phyloP scores from a whole-genome alignment of 92 coral and sea anemone species.

The Epizoanthus fatuus region DNA sequence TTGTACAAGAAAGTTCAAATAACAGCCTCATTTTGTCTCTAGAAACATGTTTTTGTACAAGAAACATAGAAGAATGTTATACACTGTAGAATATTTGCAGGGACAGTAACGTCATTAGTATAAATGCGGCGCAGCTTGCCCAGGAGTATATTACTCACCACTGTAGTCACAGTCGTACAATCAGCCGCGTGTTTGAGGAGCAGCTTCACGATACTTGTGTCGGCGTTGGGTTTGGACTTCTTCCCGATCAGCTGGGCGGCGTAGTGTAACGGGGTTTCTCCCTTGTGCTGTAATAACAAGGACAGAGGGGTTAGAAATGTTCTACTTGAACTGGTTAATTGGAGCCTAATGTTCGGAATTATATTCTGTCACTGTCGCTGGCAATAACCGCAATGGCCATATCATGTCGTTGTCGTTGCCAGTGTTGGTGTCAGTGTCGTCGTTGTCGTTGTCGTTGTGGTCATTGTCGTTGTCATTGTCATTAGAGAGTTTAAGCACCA shows the following conservation, averaged over 20 bases:
- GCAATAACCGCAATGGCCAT: neutral
- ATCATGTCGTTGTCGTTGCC: too few species aligned
- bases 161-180: slow-evolving; percentile 84
- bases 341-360: neutral
- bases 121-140: too few species aligned
- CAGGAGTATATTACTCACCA: slow-evolving; percentile 53
- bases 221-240: slow-evolving; percentile 69
- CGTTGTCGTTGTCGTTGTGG: too few species aligned
- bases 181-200: slow-evolving; percentile 89
- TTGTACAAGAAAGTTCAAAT: too few species aligned
- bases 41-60: too few species aligned
- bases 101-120: too few species aligned
- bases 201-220: slow-evolving; percentile 76
- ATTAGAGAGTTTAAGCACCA: too few species aligned
- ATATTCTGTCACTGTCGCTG: slow-evolving; percentile 20
- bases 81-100: too few species aligned
- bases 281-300: slow-evolving; percentile 74
- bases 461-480: too few species aligned
- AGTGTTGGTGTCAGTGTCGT: too few species aligned
- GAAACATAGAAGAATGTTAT: too few species aligned
- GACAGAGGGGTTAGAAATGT: neutral
- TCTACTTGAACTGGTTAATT: neutral
- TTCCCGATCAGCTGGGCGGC: slow-evolving; percentile 74
- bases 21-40: too few species aligned
- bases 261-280: slow-evolving; percentile 94